phyloP scores from a whole-genome alignment of 2,888 invertebrate species.

The Melanchra persicariae region DNA sequence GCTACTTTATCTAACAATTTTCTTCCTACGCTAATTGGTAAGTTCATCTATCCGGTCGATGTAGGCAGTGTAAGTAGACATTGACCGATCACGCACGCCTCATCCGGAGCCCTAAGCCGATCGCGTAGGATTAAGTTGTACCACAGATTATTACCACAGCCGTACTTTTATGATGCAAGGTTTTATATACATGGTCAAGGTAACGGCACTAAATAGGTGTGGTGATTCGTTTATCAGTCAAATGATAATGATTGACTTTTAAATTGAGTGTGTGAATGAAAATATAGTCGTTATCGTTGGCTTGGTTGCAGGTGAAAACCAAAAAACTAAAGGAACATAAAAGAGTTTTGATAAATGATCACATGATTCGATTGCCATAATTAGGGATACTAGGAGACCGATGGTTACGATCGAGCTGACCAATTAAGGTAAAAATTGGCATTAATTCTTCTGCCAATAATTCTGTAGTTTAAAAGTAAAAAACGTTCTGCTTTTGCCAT shows the following conservation, averaged over 20 bases:
- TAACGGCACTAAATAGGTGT: slow-evolving; percentile 5
- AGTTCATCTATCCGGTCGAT: not conserved
- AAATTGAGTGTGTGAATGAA: not conserved
- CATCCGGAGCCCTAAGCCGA: slow-evolving; percentile 26
- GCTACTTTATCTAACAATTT: not conserved
- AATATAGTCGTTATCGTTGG: not conserved
- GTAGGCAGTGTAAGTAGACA: slow-evolving; percentile 9
- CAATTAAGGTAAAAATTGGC: too few relatives aligned
- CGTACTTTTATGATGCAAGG: not conserved
- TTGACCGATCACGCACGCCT: slow-evolving; percentile 28
- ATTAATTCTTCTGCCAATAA: too few relatives aligned
- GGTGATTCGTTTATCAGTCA: not conserved
- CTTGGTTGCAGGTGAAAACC: not conserved
- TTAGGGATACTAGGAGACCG: not conserved
- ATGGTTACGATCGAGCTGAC: not conserved
- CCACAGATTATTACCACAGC: not conserved
- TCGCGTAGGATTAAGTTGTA: slow-evolving; percentile 26
- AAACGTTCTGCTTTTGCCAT: not conserved
- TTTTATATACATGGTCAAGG: slow-evolving; percentile 8
- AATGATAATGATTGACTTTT: not conserved
- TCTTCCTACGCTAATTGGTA: slow-evolving; percentile 18
- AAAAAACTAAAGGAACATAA: not conserved
- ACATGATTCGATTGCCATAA: too few relatives aligned
- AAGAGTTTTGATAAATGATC: not conserved
- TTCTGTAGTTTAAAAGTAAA: not conserved